Evolutionary conservation across 2,888 invertebrate genomes (phyloP), one percentile per base, ranked within the genome.

Genomic region (Campoplex capitator): DNA sequence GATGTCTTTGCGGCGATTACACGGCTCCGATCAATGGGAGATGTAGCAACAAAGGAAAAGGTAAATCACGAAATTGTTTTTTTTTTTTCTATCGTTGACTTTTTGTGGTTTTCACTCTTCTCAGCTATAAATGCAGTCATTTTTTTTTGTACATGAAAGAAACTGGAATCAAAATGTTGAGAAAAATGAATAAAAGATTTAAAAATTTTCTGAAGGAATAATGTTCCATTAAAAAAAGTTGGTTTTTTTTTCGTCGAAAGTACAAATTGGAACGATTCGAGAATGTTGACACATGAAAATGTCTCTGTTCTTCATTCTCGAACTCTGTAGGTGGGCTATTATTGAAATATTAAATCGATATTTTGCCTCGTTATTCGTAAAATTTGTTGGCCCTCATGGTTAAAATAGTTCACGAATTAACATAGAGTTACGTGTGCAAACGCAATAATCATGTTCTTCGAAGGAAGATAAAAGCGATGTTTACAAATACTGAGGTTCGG

Each of bases 1-100:
- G 97, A 8, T 97, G 97, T 89, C 95, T 97, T 0, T 97, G 97
- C 87, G 96, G 97, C 0, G 97, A 97, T 94, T 96, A 97, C 93
- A 94, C 95, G 3, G 95, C 96, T 0, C 97, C 97, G 0, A 93
- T 95, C 11, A 97, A 97, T 89, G 97, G 97, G 11, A 95, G 95
- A 68, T 97, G 97, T 91, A 95, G 95, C 68, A 95, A 96, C 77
- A 95, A 95, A 89, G 95, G 95, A 56, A 97, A 96, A 95, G 96
- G 97, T 97, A 94, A 95, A 88, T 70, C 18, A n/a, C 8, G 45
- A 45, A 48, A 28, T 23, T 23, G 11, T 62, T 45, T 38, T 62
- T 62, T 4, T 42, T 9, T 9, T 38, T 38, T 38, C 0, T 23
- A 23, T 23, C n/a, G 1, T 2, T 65, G 35, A 23, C 2, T 2